phyloP scores from a whole-genome alignment of 1,140 invertebrate genomes.

The Dreissena polymorpha region DNA sequence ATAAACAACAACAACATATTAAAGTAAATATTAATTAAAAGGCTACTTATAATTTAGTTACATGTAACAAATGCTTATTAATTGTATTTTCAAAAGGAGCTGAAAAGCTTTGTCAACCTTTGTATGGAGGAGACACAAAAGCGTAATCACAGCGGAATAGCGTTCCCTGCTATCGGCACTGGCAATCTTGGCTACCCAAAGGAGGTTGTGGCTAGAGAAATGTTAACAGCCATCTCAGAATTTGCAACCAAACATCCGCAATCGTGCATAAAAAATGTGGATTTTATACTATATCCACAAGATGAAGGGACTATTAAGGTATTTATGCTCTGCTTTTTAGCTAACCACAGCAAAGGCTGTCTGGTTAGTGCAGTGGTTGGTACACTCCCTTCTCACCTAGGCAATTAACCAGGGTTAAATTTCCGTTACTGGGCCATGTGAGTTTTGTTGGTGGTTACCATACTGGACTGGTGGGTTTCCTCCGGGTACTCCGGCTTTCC shows the following conservation, averaged over 20 bases:
- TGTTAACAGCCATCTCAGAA: constrained; percentile 55
- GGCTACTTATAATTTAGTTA: no score
- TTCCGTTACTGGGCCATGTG: no score
- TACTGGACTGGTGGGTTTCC: no score
- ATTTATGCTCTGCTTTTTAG: constrained; percentile 1
- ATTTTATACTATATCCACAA: constrained; percentile 67
- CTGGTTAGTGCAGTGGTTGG: no score
- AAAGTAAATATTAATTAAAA: no score
- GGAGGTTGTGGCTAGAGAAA: constrained; percentile 61
- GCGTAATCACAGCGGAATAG: constrained; percentile 50
- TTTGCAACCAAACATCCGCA: constrained; percentile 44
- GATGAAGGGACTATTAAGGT: constrained; percentile 59
- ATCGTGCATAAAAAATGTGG: constrained; percentile 55
- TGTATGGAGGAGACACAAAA: constrained; percentile 56
- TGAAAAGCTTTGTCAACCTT: constrained; percentile 34
- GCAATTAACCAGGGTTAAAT: not conserved
- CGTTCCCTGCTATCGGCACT: constrained; percentile 67
- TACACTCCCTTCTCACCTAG: no score
- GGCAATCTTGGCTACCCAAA: constrained; percentile 63
- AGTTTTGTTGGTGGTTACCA: no score
- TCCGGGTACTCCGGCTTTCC: no score
- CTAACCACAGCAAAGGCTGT: not conserved
- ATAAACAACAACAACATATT: no score
- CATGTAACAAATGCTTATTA: no score
- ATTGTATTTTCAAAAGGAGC: no score